Conservation (phyloP, 2,888 invertebrate species). For the Drosophila mercatorum region DNA sequence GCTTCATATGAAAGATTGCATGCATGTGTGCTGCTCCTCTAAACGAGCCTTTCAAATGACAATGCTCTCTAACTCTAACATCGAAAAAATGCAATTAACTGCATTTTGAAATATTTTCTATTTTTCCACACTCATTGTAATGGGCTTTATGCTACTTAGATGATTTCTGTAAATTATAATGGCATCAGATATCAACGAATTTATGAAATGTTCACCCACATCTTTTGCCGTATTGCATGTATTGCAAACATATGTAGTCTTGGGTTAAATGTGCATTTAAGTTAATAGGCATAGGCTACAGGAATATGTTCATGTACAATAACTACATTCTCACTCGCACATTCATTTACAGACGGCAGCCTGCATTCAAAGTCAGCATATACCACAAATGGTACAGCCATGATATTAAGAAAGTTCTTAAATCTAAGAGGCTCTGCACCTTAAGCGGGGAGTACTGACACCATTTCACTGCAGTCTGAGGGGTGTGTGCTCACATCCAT, state of each 20-base stretch:
- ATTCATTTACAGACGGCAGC: not conserved
- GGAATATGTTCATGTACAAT: not conserved
- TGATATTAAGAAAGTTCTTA: too few relatives aligned
- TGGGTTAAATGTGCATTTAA: not conserved
- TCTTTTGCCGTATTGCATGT: not conserved
- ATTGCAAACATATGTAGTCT: not conserved
- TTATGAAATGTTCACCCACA: not conserved
- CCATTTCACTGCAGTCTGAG: too few relatives aligned
- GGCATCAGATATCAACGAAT: too few relatives aligned
- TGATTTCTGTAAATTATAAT: too few relatives aligned
- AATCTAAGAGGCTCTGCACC: too few relatives aligned
- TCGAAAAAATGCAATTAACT: not conserved
- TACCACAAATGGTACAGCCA: too few relatives aligned
- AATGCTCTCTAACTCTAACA: slow-evolving; percentile 2
- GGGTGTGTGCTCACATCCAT: too few relatives aligned
- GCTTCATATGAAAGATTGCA: not conserved
- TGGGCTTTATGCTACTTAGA: too few relatives aligned
- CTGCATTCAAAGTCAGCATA: not conserved
- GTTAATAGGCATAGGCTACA: not conserved
- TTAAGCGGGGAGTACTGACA: too few relatives aligned
- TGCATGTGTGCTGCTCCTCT: not conserved
- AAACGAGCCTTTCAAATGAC: not conserved
- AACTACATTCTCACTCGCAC: not conserved
- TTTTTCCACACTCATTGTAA: too few relatives aligned
- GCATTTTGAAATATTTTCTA: too few relatives aligned